These are phyloP conservation scores for Pocota personata DNA, from an alignment of 2,888 invertebrate species.

Conservation along the genomic window DNA sequence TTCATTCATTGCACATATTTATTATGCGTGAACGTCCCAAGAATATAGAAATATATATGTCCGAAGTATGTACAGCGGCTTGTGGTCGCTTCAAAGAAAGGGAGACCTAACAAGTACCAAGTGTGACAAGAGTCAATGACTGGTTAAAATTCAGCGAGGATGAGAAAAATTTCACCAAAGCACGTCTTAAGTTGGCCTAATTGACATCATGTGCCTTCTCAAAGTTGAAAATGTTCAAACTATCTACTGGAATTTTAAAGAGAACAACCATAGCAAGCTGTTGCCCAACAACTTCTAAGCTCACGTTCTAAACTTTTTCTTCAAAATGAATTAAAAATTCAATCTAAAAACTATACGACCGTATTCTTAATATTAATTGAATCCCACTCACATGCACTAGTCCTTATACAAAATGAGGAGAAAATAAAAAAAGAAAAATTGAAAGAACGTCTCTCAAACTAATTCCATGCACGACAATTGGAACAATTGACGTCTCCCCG, in stretches of 20 bases:
- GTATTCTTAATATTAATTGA: constrained; percentile 16
- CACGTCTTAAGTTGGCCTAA: background rate
- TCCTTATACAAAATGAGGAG: background rate
- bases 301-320: background rate
- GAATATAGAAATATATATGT: too few species aligned
- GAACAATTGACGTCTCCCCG: constrained; percentile 59
- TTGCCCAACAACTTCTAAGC: background rate
- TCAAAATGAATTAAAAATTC: constrained; percentile 2
- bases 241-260: background rate
- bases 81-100: too few species aligned
- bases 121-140: too few species aligned
- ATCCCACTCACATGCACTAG: constrained; percentile 51
- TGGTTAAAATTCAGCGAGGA: too few species aligned
- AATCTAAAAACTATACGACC: background rate
- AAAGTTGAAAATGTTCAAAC: background rate
- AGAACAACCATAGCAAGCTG: background rate
- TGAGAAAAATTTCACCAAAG: background rate
- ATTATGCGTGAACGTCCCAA: too few species aligned
- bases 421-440: background rate
- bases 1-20: too few species aligned
- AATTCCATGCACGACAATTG: constrained; percentile 54
- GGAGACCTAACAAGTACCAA: too few species aligned
- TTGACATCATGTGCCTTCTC: background rate
- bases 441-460: background rate
- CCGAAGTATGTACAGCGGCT: too few species aligned